Evolutionary conservation across 2,888 invertebrate species (phyloP), one percentile per base, ranked within the genome.

Genomic region (Fissipunctia ypsillon): DNA sequence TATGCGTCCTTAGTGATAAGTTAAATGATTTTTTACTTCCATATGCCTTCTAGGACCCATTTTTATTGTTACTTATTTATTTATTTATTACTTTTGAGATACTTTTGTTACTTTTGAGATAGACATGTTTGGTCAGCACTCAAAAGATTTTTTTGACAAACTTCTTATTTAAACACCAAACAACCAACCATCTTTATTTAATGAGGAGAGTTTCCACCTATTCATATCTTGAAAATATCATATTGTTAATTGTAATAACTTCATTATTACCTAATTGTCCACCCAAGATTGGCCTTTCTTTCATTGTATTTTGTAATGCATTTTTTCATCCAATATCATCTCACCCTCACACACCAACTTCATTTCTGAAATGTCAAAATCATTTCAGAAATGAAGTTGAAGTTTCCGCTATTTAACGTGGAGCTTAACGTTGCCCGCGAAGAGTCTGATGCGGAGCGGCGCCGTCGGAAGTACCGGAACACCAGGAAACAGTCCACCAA

Each of bases 391-490:
- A 97, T 98, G 97, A 98, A 97, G 97, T 96, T 98, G 95, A 97
- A 97, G 96, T 98, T 98, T 97, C 98, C 98, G 88, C 95, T 97
- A 95, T 97, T 98, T 97, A 98, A 98, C 96, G 96, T 98, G 93
- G 97, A 98, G 96, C 97, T 98, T 97, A 97, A 97, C 97, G 97
- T 98, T 96, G 96, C 97, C 97, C 97, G 97, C 96, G 98, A 98
- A 97, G 98, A 98, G 88, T 93, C 97, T 69, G 97, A 97, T 88
- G 95, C 96, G 16, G 97, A 97, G 78, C 96, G 97, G 57, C 94
- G 97, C 14, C 90, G 97, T 69, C 94, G 96, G 79, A 96, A 96
- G 89, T 93, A 91, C 91, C 94, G 94, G 14, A 94, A 93, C 88
- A 90, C 91, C 0, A 90, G 94, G 69, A 93, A 92, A 81, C 93